These are phyloP conservation scores for Nestor notabilis DNA, from an alignment of 2,113 vertebrate species.

Conservation along the genomic window DNA sequence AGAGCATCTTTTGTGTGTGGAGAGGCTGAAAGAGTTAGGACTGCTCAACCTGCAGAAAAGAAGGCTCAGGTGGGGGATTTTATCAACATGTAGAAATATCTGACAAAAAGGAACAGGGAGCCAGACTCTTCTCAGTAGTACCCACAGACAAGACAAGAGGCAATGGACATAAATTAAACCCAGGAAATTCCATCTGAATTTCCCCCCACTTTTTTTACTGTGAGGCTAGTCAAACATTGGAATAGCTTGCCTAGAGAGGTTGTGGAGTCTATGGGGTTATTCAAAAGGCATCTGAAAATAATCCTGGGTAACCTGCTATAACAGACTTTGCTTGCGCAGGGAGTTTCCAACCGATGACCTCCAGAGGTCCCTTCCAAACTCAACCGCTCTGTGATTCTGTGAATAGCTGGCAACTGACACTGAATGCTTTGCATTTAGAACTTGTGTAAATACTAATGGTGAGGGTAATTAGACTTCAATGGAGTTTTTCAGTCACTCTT, in stretches of 20 bases:
- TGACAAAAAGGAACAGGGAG: background rate
- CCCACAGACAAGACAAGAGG: background rate
- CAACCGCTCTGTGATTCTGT: background rate
- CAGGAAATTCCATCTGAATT: background rate
- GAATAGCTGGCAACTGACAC: background rate
- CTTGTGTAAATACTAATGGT: background rate
- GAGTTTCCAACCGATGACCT: background rate
- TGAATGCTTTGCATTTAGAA: background rate
- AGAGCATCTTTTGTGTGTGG: background rate
- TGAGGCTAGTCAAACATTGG: background rate
- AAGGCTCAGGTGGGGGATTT: background rate
- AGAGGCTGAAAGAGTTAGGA: background rate
- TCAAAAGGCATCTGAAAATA: background rate
- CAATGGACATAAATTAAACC: background rate
- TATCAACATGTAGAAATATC: background rate
- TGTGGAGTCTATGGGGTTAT: background rate
- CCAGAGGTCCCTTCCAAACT: background rate
- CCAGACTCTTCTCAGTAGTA: background rate
- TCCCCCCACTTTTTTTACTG: background rate
- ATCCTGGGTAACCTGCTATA: background rate
- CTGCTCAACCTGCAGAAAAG: background rate
- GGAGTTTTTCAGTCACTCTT: background rate
- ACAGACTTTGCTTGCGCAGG: background rate
- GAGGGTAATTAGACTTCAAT: background rate
- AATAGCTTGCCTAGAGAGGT: background rate